Conservation (phyloP, 2,888 invertebrate genomes). For the Yponomeuta plumbellus region DNA sequence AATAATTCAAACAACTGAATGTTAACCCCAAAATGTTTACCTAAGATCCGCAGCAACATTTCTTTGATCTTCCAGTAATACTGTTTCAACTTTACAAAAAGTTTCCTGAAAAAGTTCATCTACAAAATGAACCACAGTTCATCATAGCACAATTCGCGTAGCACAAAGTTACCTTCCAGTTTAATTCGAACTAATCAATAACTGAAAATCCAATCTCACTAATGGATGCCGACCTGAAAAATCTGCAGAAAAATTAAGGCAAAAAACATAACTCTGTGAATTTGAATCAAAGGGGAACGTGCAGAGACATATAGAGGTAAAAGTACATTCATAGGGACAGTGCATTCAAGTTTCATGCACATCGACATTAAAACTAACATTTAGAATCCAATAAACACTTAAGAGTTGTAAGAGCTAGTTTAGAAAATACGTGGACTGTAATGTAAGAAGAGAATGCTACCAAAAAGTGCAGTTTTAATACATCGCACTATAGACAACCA, state of each 20-base stretch:
- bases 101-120: no score
- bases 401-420: not conserved
- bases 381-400: constrained; percentile 33
- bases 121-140: not conserved
- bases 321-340: constrained; percentile 63
- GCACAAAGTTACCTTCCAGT: not conserved
- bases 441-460: not conserved
- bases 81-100: no score
- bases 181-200: constrained; percentile 34
- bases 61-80: no score
- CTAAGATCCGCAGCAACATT: no score
- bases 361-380: constrained; percentile 46
- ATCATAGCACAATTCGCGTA: not conserved
- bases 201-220: constrained; percentile 54
- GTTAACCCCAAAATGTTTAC: no score
- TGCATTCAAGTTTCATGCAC: constrained; percentile 74
- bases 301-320: constrained; percentile 33
- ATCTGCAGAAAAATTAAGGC: constrained; percentile 35
- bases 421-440: not conserved
- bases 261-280: constrained; percentile 23
- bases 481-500: no score
- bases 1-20: no score
- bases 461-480: no score
- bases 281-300: constrained; percentile 37
- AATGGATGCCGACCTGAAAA: constrained; percentile 58